phyloP scores from a whole-genome alignment of 2,888 invertebrate species.

The Drosophila silvestris region DNA sequence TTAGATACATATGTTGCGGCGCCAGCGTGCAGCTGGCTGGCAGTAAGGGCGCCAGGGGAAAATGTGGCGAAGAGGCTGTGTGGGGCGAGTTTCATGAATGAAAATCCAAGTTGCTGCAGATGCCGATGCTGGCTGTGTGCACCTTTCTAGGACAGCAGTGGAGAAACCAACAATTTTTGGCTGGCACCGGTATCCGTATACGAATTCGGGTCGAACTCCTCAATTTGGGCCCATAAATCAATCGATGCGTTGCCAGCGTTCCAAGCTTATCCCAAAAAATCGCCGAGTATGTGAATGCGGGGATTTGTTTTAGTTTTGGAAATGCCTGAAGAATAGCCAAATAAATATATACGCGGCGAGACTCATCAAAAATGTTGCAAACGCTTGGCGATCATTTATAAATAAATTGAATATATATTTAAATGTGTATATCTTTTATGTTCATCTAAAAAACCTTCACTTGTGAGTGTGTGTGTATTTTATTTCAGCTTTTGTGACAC shows the following conservation, averaged over 20 bases:
- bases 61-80: background rate
- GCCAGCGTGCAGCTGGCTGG: constrained; percentile 57
- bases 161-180: constrained; percentile 36
- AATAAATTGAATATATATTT: constrained; percentile 14
- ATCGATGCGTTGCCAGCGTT: constrained; percentile 71
- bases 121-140: constrained; percentile 24
- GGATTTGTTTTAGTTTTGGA: constrained; percentile 30
- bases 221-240: constrained; percentile 84
- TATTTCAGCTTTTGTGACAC: constrained; percentile 46
- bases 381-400: constrained; percentile 59
- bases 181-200: constrained; percentile 45
- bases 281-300: constrained; percentile 7
- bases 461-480: background rate
- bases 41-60: constrained; percentile 6
- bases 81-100: constrained; percentile 45
- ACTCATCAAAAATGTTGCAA: constrained; percentile 67
- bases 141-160: constrained; percentile 45
- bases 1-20: constrained; percentile 69
- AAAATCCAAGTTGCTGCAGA: constrained; percentile 43
- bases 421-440: background rate
- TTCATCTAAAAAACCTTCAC: constrained; percentile 31
- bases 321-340: constrained; percentile 23
- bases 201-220: constrained; percentile 51
- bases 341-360: constrained; percentile 16
- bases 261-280: constrained; percentile 47